Conservation (phyloP, 2,797 vertebrate genomes). For the Artibeus lituratus region DNA sequence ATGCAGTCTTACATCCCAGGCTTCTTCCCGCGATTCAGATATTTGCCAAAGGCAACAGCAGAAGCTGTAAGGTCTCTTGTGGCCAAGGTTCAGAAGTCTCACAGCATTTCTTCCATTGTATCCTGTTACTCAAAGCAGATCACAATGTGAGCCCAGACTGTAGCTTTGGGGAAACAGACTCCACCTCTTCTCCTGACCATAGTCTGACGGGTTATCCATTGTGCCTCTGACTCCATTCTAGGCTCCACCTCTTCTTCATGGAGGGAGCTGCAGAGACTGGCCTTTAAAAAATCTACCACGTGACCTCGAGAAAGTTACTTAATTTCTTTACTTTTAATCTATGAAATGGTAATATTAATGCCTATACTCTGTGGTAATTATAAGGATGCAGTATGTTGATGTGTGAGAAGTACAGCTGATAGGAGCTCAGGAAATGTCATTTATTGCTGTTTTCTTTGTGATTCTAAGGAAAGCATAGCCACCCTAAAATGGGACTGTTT, state of each 20-base stretch:
- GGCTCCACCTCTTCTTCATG: neutral
- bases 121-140: slow-evolving; percentile 12
- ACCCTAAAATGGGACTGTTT: neutral
- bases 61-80: neutral
- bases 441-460: neutral
- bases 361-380: neutral
- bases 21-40: neutral
- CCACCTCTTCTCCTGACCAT: neutral
- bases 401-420: neutral
- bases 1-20: neutral
- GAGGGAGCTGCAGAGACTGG: neutral
- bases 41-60: neutral
- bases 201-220: too few relatives aligned
- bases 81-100: neutral
- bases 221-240: too few relatives aligned
- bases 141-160: neutral
- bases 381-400: neutral
- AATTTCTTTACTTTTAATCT: neutral
- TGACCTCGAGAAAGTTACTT: slow-evolving; percentile 6
- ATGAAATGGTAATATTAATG: neutral
- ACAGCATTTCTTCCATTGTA: neutral
- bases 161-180: neutral
- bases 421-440: neutral
- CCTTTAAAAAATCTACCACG: neutral
- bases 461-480: neutral